Conservation (phyloP, 2,797 vertebrate species). For the Echeneis naucrates region DNA sequence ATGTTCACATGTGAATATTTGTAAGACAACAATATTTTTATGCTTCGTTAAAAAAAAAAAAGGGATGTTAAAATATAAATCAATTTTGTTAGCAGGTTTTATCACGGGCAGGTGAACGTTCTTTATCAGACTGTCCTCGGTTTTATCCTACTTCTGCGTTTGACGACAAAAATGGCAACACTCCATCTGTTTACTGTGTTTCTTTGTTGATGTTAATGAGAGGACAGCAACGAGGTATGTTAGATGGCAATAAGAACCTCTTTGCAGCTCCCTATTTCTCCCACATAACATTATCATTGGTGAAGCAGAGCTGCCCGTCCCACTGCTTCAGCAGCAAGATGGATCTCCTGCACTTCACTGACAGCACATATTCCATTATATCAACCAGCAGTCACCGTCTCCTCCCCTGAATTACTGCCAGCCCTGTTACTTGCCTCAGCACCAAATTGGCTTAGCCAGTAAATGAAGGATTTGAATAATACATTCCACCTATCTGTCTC, state of each 20-base stretch:
- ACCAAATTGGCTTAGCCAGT: constrained; percentile 85
- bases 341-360: constrained; percentile 73
- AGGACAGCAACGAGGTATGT: constrained; percentile 33
- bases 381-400: constrained; percentile 72
- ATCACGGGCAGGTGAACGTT: neutral
- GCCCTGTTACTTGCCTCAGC: constrained; percentile 71
- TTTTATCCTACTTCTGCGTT: constrained; percentile 1
- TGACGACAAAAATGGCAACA: constrained; percentile 1
- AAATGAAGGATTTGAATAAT: constrained; percentile 87
- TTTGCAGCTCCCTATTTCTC: constrained; percentile 31
- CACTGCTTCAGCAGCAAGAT: constrained; percentile 69
- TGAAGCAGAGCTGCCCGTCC: constrained; percentile 57
- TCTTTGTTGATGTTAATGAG: constrained; percentile 8
- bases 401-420: constrained; percentile 78
- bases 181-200: constrained; percentile 25
- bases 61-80: neutral
- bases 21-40: neutral
- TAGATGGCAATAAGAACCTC: constrained; percentile 39
- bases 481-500: constrained; percentile 77
- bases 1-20: neutral
- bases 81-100: neutral
- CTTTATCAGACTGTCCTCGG: neutral
- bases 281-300: constrained; percentile 51
- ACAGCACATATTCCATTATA: constrained; percentile 82
- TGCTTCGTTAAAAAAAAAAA: neutral